Evolutionary conservation across 1,140 invertebrate genomes (phyloP), one percentile per base, ranked within the genome.

Genomic region (Andricus grossulariae): DNA sequence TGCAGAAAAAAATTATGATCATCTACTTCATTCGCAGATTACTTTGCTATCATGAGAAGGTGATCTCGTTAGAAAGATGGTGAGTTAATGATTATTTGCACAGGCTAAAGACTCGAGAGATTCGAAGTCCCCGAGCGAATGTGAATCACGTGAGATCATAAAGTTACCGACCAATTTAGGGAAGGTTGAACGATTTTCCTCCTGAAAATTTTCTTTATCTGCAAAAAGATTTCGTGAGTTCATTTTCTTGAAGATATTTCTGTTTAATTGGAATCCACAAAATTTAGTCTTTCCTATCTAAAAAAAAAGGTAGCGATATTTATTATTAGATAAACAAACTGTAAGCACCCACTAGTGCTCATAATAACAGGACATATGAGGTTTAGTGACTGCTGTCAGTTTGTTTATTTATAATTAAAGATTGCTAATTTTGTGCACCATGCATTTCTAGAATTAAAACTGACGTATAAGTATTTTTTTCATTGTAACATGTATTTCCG

Each of bases 71-170:
- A 39, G 13, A 21, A n/a, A 39, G 39, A 8, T 32, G 21, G 13
- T 12, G 32, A 66, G 60, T 39, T 66, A 66, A 66, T n/a, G 60
- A 66, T 39, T 66, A 66, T 66, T 66, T 66, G 25, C 60, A 39
- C 25, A 45, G 2, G 39, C 39, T 45, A 7, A 11, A 45, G 39
- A 45, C 39, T 45, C 10, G 5, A 45, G 39, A 45, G 39, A 45
- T 8, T 45, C 39, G 39, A 11, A 45, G 39, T 11, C 39, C 10
- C n/a, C 5, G 5, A 4, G 25, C 32, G 12, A 39, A 32, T 66
- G 60, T 16, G 52, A 2, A 54, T 54, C 52, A 54, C 55, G 10
- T 32, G 3, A 32, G 21, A 12, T 32, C 57, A 66, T 15, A 16
- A 66, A 66, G 0, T 32, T 66, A 66, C 0, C 0, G 60, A 13